These are phyloP conservation scores for Drosophila ambigua DNA, from an alignment of 1,140 invertebrate species.

Conservation along the genomic window DNA sequence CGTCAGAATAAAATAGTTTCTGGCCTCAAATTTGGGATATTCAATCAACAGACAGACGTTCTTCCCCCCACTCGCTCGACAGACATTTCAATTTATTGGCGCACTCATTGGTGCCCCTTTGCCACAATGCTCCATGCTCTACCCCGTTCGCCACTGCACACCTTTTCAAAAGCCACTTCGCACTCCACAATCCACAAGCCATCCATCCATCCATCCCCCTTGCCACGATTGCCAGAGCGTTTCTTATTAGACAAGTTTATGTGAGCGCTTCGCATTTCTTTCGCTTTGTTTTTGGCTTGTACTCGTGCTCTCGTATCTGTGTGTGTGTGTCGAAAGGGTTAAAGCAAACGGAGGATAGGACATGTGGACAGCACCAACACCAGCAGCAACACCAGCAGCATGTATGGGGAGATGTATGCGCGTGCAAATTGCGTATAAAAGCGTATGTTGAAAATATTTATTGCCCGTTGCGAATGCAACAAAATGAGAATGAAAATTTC, in stretches of 20 bases:
- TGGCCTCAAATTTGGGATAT: neutral
- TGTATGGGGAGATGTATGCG: conserved; percentile 64
- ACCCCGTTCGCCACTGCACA: neutral
- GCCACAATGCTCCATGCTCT: no score
- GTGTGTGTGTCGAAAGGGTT: conserved; percentile 49
- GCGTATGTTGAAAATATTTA: conserved; percentile 83
- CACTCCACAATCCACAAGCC: neutral
- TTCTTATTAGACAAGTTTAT: conserved; percentile 77
- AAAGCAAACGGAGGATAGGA: conserved; percentile 38
- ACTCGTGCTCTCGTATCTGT: conserved; percentile 5
- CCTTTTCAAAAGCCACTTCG: neutral
- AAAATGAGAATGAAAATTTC: conserved; percentile 83
- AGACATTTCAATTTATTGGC: conserved; percentile 58
- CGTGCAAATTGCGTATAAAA: conserved; percentile 82
- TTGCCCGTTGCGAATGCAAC: conserved; percentile 82
- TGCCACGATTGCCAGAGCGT: conserved; percentile 42
- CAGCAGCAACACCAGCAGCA: neutral
- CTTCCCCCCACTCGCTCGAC: neutral
- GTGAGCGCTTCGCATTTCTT: conserved; percentile 57
- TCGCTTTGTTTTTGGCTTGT: conserved; percentile 45
- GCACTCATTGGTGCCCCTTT: neutral
- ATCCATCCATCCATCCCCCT: neutral
- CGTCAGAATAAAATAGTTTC: no score
- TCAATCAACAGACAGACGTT: conserved; percentile 3
- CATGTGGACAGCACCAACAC: conserved; percentile 20